Conservation (phyloP, 2,113 vertebrate genomes). For the Ifrita kowaldi region DNA sequence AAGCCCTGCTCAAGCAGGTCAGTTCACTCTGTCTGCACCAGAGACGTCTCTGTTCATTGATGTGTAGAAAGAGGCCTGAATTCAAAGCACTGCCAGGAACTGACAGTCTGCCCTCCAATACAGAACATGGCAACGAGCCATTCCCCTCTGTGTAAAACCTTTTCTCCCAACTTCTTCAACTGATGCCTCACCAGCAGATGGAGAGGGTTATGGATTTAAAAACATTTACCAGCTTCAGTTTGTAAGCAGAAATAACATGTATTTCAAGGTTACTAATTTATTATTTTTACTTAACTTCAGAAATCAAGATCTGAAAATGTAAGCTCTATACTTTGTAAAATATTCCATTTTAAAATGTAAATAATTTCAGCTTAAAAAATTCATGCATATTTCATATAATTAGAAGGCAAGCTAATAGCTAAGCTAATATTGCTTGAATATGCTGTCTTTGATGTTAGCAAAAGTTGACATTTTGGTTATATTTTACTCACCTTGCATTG, state of each 20-base stretch:
- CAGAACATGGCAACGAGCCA: background rate
- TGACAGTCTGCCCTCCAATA: background rate
- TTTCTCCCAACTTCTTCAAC: background rate
- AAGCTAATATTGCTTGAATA: background rate
- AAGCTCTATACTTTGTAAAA: background rate
- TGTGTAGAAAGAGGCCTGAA: background rate
- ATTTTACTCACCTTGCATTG: conserved; percentile 51
- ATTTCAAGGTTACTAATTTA: background rate
- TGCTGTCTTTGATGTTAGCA: background rate
- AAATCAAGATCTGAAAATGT: background rate
- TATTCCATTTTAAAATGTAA: background rate
- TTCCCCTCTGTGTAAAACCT: background rate
- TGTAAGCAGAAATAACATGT: background rate
- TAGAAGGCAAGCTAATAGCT: background rate
- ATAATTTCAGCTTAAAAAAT: background rate
- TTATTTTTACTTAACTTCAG: background rate
- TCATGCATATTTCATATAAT: background rate
- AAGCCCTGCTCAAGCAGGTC: background rate
- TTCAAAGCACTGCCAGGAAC: background rate
- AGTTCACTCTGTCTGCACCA: background rate
- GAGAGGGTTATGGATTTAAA: background rate
- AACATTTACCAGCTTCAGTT: background rate
- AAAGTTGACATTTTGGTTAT: background rate
- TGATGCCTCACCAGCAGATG: background rate
- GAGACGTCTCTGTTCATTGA: background rate